Evolutionary conservation across 2,113 vertebrate genomes (phyloP).

Genomic region (Pongo pygmaeus): DNA sequence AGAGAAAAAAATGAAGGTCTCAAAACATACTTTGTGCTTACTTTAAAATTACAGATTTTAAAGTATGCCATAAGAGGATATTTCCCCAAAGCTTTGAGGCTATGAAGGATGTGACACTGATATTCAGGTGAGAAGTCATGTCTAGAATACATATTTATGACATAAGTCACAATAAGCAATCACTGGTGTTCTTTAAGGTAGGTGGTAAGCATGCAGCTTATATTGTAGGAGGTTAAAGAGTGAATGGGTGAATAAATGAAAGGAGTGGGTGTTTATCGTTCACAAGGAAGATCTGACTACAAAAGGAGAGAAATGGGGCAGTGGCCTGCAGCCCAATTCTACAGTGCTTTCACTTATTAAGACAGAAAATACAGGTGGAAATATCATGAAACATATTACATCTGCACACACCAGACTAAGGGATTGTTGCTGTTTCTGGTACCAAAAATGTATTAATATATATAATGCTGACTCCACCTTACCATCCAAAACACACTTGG

Average conservation of each 20-base stretch:
- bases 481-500: slow-evolving; percentile 28
- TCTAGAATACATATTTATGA: neutral
- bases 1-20: neutral
- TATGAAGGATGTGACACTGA: neutral
- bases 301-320: neutral
- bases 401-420: slow-evolving; percentile 6
- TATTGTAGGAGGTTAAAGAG: neutral
- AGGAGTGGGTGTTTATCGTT: neutral
- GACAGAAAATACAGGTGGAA: slow-evolving; percentile 20
- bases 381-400: neutral
- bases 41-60: neutral
- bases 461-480: slow-evolving; percentile 10
- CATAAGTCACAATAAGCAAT: neutral
- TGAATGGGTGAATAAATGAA: neutral
- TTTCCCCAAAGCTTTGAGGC: neutral
- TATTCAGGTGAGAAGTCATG: neutral
- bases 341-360: slow-evolving; percentile 30
- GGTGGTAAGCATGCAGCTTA: neutral
- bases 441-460: slow-evolving; percentile 34
- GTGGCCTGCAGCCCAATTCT: neutral
- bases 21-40: neutral
- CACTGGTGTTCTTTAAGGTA: neutral
- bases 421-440: neutral
- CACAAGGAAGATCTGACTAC: neutral
- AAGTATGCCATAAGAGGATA: neutral